Evolutionary conservation across 2,797 vertebrate genomes (phyloP).

Genomic region (Etheostoma nigrum): DNA sequence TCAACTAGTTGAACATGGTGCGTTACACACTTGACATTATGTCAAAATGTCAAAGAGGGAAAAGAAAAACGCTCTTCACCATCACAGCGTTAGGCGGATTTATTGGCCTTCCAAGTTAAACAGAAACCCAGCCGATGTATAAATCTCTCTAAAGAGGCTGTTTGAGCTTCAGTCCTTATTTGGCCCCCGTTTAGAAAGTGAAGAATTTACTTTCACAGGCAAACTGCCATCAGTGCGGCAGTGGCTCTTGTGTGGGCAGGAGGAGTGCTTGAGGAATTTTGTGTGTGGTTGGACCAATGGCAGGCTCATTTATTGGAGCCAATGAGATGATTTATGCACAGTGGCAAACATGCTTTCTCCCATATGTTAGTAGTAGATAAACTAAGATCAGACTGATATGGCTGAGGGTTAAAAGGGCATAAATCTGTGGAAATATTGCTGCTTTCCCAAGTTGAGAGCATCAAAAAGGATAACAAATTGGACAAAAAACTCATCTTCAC

Average conservation of each 20-base stretch:
- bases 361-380: slow-evolving; percentile 39
- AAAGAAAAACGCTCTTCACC: slow-evolving; percentile 34
- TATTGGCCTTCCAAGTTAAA: slow-evolving; percentile 72
- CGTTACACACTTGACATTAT: slow-evolving; percentile 56
- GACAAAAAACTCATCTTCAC: background rate
- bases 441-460: background rate
- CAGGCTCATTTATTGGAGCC: slow-evolving; percentile 58
- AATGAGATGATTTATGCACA: slow-evolving; percentile 71
- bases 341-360: slow-evolving; percentile 61
- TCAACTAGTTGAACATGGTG: slow-evolving; percentile 47
- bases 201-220: slow-evolving; percentile 79
- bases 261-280: slow-evolving; percentile 73
- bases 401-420: background rate
- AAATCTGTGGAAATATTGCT: slow-evolving; percentile 11
- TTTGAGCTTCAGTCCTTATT: slow-evolving; percentile 79
- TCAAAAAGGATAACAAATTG: background rate
- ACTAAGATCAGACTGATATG: slow-evolving; percentile 31
- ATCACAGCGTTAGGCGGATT: slow-evolving; percentile 49
- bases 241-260: slow-evolving; percentile 74
- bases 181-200: slow-evolving; percentile 72
- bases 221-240: slow-evolving; percentile 69
- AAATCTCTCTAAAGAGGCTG: slow-evolving; percentile 65
- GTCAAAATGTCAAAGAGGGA: slow-evolving; percentile 63
- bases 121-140: slow-evolving; percentile 63
- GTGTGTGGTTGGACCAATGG: slow-evolving; percentile 72